A percentile compares a stretch with the other conserved stretches of the same genome.
These are phyloP conservation scores for Monarcha castaneiventris DNA, from an alignment of 2,113 vertebrate genomes.

Conservation along the genomic window DNA sequence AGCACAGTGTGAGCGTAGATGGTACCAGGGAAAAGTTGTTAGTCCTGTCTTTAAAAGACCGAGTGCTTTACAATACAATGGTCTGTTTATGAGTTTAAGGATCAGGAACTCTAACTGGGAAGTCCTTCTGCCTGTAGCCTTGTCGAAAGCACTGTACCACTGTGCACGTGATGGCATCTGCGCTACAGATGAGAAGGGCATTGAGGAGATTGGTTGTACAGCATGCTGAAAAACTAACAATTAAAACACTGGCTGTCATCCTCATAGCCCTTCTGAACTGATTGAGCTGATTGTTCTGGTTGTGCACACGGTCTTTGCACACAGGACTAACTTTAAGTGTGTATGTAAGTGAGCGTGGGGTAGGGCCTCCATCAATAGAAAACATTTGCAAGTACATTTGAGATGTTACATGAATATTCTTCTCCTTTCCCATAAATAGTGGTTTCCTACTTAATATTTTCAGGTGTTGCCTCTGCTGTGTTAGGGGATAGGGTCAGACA, in stretches of 20 bases:
- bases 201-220: background rate
- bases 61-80: background rate
- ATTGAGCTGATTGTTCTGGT: background rate
- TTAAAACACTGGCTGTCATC: background rate
- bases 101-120: background rate
- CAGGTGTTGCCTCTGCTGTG: background rate
- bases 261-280: background rate
- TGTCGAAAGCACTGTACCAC: background rate
- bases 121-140: background rate
- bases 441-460: background rate
- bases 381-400: background rate
- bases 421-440: background rate
- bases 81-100: background rate
- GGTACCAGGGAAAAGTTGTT: background rate
- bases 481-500: background rate
- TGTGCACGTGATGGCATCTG: background rate
- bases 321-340: background rate
- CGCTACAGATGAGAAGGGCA: background rate
- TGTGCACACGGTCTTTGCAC: background rate
- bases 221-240: background rate
- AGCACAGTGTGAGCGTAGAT: background rate
- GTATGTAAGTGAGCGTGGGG: background rate
- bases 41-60: background rate
- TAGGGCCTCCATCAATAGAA: background rate
- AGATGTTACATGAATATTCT: background rate